These are phyloP conservation scores for Anguilla rostrata DNA, from an alignment of 2,113 vertebrate species.

Conservation along the genomic window DNA sequence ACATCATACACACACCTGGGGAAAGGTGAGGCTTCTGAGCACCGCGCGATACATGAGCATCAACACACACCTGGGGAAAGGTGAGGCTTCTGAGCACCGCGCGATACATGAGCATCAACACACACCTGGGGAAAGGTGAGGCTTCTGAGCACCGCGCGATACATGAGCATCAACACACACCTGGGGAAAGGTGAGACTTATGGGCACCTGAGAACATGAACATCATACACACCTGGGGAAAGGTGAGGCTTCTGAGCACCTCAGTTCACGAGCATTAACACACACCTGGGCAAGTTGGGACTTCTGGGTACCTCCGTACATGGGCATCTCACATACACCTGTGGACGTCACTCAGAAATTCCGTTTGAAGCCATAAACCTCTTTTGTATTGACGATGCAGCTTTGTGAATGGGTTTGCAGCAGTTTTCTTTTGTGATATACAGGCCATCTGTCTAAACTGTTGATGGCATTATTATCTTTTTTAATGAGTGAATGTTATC, in stretches of 20 bases:
- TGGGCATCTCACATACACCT: background rate
- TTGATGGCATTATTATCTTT: no score
- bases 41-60: constrained; percentile 96
- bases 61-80: constrained; percentile 94
- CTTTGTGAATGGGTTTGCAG: background rate
- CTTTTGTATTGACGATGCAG: no score
- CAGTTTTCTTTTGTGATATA: background rate
- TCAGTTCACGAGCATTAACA: no score
- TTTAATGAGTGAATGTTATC: no score
- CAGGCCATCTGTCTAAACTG: background rate
- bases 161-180: constrained; percentile 98
- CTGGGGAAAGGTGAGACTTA: constrained; percentile 82
- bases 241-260: no score
- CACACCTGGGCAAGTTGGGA: constrained; percentile 54
- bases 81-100: constrained; percentile 86
- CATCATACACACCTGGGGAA: no score
- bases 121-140: constrained; percentile 92
- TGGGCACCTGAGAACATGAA: constrained; percentile 79
- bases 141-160: constrained; percentile 44
- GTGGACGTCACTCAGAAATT: background rate
- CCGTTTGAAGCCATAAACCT: no score
- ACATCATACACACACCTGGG: no score
- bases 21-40: no score
- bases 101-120: constrained; percentile 99
- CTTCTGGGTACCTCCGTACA: background rate